Evolutionary conservation across 2,888 invertebrate species (phyloP), one percentile per base, ranked within the genome.

Genomic region (Tetranychus piercei): DNA sequence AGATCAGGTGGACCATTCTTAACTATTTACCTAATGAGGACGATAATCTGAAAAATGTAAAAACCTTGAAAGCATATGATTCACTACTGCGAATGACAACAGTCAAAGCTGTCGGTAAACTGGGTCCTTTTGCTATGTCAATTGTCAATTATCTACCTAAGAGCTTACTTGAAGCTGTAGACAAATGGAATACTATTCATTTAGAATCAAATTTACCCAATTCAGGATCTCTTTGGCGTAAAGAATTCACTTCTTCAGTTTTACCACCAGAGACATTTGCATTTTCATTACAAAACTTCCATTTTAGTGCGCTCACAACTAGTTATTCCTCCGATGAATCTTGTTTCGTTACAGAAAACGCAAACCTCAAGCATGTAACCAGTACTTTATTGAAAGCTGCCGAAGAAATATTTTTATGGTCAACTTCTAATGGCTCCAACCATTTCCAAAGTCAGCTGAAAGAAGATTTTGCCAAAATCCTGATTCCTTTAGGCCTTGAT

Each of bases 401-500:
- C 8, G 73, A 73, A 22, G 73, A 73, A 66, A 44, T 73, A 43
- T 66, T 34, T 23, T 23, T 71, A 15, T 71, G 71, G 71, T 71
- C 71, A 9, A 69, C 69, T 20, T 11, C 20, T 6, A 69, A 22
- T 22, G 69, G 69, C 8, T 69, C 69, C 22, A 69, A 69, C 71
- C 45, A 72, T 8, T 22, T 23, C 18, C 73, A 64, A 73, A 23
- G 23, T 22, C 22, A 44, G 20, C n/a, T 73, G 18, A 64, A 9
- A 15, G 69, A 70, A 70, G 69, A 75, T 43, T 75, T 73, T 72
- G 44, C 69, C 20, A 73, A 44, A 70, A 64, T 74, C 4, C 83
- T 92, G 71, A 86, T 91, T 69, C 89, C 92, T 0, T 86, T 93
- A 77, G 86, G 90, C 72, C 85, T 90, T 80, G 90, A 91, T 82